phyloP scores from a whole-genome alignment of 2,888 invertebrate genomes.

The Limenitis camilla region DNA sequence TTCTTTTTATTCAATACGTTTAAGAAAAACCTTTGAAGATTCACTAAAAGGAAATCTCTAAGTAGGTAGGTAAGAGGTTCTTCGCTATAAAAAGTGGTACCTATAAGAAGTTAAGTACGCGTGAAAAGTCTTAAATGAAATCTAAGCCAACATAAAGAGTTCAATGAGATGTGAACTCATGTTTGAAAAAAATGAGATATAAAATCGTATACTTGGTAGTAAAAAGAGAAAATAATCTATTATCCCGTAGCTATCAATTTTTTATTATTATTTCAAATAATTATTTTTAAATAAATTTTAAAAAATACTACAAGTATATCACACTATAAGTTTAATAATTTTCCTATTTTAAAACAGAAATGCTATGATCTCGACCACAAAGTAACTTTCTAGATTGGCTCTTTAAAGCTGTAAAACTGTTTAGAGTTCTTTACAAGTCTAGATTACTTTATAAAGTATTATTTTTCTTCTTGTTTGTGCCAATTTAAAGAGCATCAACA shows the following conservation, averaged over 20 bases:
- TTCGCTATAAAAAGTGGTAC: conserved; percentile 19
- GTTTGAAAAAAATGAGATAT: conserved; percentile 7
- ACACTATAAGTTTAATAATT: not conserved
- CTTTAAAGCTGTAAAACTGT: conserved; percentile 35
- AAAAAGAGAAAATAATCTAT: too few species aligned
- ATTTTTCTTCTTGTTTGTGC: too few species aligned
- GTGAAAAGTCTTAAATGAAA: conserved; percentile 17
- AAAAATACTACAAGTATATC: too few species aligned
- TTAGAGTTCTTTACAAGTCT: conserved; percentile 27
- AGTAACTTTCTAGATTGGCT: conserved; percentile 41
- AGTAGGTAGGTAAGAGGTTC: conserved; percentile 22
- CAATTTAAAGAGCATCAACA: too few species aligned
- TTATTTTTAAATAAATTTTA: not conserved
- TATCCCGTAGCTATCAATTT: too few species aligned
- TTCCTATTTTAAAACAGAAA: conserved; percentile 13
- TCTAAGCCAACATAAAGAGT: conserved; percentile 5
- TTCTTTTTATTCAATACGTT: conserved; percentile 47
- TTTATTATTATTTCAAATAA: not conserved
- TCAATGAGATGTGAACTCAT: conserved; percentile 6
- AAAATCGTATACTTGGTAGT: not conserved
- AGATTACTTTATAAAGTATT: conserved; percentile 51
- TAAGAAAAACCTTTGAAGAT: conserved; percentile 32
- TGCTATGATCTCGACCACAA: conserved; percentile 24
- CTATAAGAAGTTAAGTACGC: conserved; percentile 11
- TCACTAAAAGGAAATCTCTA: conserved; percentile 28